Evolutionary conservation across 2,797 vertebrate species (phyloP).

Genomic region (Xerus rutilus): DNA sequence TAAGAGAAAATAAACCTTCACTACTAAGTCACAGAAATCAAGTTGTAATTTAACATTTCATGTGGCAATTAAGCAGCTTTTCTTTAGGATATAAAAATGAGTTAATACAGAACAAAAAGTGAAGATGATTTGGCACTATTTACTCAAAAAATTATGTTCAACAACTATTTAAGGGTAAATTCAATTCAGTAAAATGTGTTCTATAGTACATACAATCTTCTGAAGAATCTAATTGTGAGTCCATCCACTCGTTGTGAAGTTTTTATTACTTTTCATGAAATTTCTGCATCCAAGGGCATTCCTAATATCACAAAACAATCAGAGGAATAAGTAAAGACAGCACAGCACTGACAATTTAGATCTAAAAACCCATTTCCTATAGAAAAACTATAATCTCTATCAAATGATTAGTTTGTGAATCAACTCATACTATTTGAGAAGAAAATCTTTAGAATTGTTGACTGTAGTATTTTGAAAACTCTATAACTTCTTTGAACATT

Average conservation of each 20-base stretch:
- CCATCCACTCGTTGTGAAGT: constrained; percentile 71
- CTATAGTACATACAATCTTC: constrained; percentile 62
- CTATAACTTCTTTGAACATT: constrained; percentile 74
- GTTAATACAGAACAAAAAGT: constrained; percentile 49
- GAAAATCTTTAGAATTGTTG: constrained; percentile 81
- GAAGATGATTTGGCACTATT: constrained; percentile 57
- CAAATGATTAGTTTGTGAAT: constrained; percentile 84
- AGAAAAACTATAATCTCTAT: constrained; percentile 78
- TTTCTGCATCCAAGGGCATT: constrained; percentile 71
- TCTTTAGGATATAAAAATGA: constrained; percentile 16
- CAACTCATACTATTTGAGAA: constrained; percentile 77
- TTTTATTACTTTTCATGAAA: constrained; percentile 67
- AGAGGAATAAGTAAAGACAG: constrained; percentile 64
- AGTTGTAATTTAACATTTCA: neutral
- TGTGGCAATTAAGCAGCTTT: neutral
- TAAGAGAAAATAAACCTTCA: neutral
- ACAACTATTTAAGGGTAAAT: constrained; percentile 61
- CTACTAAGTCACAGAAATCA: neutral
- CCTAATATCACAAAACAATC: constrained; percentile 76
- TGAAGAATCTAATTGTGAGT: constrained; percentile 74
- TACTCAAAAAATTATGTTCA: constrained; percentile 69
- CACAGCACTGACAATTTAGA: constrained; percentile 61
- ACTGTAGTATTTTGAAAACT: constrained; percentile 81
- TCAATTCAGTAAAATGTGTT: constrained; percentile 66
- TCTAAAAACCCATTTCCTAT: constrained; percentile 84